Percentiles rank a stretch among this genome's conserved stretches.
phyloP scores from a whole-genome alignment of 2,888 invertebrate species.

The Latrodectus elegans region DNA sequence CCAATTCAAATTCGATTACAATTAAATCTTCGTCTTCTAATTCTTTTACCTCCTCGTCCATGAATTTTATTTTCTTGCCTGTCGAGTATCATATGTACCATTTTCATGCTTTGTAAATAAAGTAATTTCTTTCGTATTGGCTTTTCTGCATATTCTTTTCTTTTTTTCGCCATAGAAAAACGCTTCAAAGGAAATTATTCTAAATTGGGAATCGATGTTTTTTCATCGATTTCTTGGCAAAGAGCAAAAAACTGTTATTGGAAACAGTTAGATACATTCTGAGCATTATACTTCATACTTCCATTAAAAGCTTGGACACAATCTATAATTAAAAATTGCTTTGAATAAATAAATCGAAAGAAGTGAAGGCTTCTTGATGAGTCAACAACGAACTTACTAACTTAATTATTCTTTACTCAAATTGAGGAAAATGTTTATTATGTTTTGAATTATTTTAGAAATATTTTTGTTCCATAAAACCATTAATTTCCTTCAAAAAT shows the following conservation, averaged over 20 bases:
- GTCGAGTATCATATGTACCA: too few species aligned
- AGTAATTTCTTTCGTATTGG: background rate
- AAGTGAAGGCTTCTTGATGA: too few species aligned
- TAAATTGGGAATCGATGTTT: background rate
- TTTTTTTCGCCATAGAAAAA: background rate
- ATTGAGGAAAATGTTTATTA: too few species aligned
- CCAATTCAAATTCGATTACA: too few species aligned
- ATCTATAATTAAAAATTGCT: background rate
- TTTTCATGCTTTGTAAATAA: constrained; percentile 5
- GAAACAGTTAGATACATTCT: background rate
- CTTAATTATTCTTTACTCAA: too few species aligned
- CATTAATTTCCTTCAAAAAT: too few species aligned
- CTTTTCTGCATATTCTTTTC: background rate
- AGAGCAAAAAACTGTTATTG: background rate
- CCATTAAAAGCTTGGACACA: background rate
- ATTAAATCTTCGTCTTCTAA: too few species aligned
- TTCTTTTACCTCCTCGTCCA: too few species aligned
- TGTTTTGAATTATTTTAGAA: too few species aligned
- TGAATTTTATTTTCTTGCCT: too few species aligned
- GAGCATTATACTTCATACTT: background rate
- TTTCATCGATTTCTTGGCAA: background rate
- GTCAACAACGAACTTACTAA: too few species aligned
- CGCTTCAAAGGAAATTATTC: constrained; percentile 2
- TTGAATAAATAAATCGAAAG: background rate
- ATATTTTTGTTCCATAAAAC: too few species aligned